Evolutionary conservation across 92 coral and sea anemone species (phyloP).

Genomic region (Paramuricea clavata): DNA sequence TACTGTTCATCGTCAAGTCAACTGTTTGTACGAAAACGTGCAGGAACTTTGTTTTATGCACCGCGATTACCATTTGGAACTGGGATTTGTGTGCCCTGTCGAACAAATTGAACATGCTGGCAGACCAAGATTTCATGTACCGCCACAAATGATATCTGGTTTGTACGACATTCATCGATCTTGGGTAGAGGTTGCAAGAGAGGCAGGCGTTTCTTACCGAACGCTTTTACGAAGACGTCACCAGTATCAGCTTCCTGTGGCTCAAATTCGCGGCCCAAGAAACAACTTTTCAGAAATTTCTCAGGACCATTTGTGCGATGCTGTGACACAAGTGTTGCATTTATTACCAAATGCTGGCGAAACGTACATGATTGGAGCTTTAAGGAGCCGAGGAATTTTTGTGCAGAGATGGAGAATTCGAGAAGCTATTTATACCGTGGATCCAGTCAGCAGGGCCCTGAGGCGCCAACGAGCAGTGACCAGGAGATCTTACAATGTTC

Average conservation of each 20-base stretch:
- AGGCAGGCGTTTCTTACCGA: conserved; percentile 19
- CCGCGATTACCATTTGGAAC: conserved; percentile 12
- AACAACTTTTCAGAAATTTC: conserved; percentile 11
- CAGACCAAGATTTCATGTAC: conserved; percentile 68
- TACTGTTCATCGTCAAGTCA: not conserved
- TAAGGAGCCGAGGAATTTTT: conserved; percentile 21
- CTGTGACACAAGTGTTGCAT: conserved; percentile 22
- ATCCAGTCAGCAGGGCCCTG: conserved; percentile 30
- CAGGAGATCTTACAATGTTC: conserved; percentile 19
- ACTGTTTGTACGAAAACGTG: not conserved
- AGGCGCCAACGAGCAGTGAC: conserved; percentile 10
- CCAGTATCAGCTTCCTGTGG: not conserved
- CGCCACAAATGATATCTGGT: conserved; percentile 37
- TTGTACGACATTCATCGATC: conserved; percentile 3
- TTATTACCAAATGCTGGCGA: conserved; percentile 36
- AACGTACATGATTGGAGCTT: conserved; percentile 47
- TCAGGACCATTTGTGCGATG: conserved; percentile 25
- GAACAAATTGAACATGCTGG: conserved; percentile 52
- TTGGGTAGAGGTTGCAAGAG: conserved; percentile 9
- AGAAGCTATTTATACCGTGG: conserved; percentile 22
- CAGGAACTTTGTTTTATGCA: conserved; percentile 8
- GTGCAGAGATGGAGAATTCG: conserved; percentile 19
- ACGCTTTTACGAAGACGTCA: conserved; percentile 3
- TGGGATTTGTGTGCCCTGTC: conserved; percentile 56
- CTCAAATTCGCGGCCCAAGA: not conserved